These are phyloP conservation scores for Pluvialis apricaria DNA, from an alignment of 2,113 vertebrate genomes.

Conservation along the genomic window DNA sequence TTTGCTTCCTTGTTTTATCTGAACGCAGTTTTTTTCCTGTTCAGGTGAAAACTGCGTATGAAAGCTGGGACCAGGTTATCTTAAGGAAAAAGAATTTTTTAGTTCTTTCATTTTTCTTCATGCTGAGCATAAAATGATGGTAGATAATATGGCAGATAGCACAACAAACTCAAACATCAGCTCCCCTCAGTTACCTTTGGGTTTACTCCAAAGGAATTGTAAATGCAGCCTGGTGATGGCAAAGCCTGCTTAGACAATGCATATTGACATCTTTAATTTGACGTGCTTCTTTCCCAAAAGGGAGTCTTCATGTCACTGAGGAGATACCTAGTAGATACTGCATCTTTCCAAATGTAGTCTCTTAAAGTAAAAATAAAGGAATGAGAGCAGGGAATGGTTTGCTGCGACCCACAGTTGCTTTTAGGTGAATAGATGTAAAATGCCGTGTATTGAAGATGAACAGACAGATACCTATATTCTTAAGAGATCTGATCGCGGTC, in stretches of 20 bases:
- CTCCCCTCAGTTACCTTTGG: background rate
- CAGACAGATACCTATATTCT: background rate
- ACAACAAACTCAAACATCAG: background rate
- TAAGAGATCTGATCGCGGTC: background rate
- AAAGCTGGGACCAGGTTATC: slow-evolving; percentile 11
- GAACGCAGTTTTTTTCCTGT: background rate
- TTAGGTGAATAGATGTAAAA: background rate
- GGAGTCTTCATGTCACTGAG: background rate
- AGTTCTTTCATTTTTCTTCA: background rate
- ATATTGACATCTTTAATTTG: background rate
- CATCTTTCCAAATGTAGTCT: background rate
- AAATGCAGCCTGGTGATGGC: background rate
- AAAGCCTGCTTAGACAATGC: background rate
- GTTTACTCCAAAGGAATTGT: background rate
- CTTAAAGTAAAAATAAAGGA: background rate
- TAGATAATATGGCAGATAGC: background rate
- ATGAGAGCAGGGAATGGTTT: background rate
- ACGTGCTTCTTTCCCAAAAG: background rate
- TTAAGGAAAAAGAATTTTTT: slow-evolving; percentile 18
- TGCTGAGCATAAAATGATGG: background rate
- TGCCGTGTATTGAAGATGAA: background rate
- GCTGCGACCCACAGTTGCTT: background rate
- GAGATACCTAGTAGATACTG: background rate
- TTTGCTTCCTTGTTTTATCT: slow-evolving; percentile 41
- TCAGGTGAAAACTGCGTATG: background rate